These are phyloP conservation scores for Drepana falcataria DNA, from an alignment of 2,888 invertebrate genomes.

Conservation along the genomic window DNA sequence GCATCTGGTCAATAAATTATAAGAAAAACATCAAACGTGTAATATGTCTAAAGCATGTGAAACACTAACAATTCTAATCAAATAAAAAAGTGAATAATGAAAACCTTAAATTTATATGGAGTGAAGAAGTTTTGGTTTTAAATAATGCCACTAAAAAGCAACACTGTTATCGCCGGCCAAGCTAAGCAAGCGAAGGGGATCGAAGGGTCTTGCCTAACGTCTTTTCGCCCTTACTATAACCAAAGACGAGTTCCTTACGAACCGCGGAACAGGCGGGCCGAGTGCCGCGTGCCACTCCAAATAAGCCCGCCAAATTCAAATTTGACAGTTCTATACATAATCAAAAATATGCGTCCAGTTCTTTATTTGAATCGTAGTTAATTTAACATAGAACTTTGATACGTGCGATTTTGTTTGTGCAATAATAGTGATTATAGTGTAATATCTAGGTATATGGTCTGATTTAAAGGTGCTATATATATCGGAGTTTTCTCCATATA, in stretches of 20 bases:
- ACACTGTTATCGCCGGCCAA: constrained; percentile 44
- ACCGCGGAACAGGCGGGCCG: constrained; percentile 65
- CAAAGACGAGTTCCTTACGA: constrained; percentile 68
- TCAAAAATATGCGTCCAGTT: not conserved
- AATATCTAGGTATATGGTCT: not conserved
- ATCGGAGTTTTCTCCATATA: too few species aligned
- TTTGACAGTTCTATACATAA: constrained; percentile 24
- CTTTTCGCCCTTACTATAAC: constrained; percentile 53
- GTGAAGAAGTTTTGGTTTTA: too few species aligned
- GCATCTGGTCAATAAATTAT: too few species aligned
- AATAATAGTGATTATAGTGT: constrained; percentile 20
- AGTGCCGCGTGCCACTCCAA: constrained; percentile 37
- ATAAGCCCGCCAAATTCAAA: constrained; percentile 53
- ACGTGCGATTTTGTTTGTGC: constrained; percentile 18
- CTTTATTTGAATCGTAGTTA: constrained; percentile 6
- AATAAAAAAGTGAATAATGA: too few species aligned
- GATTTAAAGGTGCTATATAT: not conserved
- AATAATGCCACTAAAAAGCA: constrained; percentile 46
- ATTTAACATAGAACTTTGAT: not conserved
- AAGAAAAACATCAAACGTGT: too few species aligned
- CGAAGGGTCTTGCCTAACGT: constrained; percentile 70
- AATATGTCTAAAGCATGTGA: too few species aligned
- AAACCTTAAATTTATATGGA: too few species aligned
- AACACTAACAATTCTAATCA: too few species aligned
- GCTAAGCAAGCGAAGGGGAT: constrained; percentile 61